phyloP scores from a whole-genome alignment of 2,797 vertebrate species.

The Poecilia picta region DNA sequence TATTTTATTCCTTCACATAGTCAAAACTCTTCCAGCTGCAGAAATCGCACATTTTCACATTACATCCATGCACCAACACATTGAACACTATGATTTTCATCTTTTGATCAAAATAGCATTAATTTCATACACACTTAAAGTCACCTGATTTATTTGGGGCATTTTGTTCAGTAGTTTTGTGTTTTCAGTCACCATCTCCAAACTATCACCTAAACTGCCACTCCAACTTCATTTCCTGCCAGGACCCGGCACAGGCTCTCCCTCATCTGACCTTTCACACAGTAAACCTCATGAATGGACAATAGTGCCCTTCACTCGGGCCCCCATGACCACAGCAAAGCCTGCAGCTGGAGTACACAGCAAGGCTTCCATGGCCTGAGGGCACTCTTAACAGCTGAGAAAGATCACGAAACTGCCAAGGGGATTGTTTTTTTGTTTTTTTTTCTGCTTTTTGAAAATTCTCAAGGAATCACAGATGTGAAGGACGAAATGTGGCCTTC shows the following conservation, averaged over 20 bases:
- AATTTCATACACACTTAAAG: background rate
- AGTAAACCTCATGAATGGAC: constrained; percentile 84
- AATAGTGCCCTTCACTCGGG: constrained; percentile 80
- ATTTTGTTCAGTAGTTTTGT: constrained; percentile 44
- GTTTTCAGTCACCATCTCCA: constrained; percentile 59
- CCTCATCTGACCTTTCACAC: constrained; percentile 81
- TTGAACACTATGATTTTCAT: constrained; percentile 8
- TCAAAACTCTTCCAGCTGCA: constrained; percentile 13
- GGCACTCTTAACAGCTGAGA: constrained; percentile 78
- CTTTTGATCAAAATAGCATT: background rate
- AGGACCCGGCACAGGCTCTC: constrained; percentile 58
- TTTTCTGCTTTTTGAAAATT: constrained; percentile 41
- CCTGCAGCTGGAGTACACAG: constrained; percentile 81
- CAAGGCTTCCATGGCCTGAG: constrained; percentile 65
- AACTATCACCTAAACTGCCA: constrained; percentile 59
- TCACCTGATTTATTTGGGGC: constrained; percentile 14
- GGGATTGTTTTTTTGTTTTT: constrained; percentile 70
- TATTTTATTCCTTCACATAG: constrained; percentile 33
- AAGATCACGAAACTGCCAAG: constrained; percentile 73
- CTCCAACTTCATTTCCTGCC: constrained; percentile 80
- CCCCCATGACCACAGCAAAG: constrained; percentile 74
- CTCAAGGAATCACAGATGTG: constrained; percentile 74
- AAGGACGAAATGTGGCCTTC: constrained; percentile 60
- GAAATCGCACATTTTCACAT: constrained; percentile 10
- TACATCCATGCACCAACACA: constrained; percentile 9